A percentile compares a stretch with the other conserved stretches of the same genome.
Evolutionary conservation across 2,797 vertebrate genomes (phyloP).

Genomic region (Peromyscus melanophrys): DNA sequence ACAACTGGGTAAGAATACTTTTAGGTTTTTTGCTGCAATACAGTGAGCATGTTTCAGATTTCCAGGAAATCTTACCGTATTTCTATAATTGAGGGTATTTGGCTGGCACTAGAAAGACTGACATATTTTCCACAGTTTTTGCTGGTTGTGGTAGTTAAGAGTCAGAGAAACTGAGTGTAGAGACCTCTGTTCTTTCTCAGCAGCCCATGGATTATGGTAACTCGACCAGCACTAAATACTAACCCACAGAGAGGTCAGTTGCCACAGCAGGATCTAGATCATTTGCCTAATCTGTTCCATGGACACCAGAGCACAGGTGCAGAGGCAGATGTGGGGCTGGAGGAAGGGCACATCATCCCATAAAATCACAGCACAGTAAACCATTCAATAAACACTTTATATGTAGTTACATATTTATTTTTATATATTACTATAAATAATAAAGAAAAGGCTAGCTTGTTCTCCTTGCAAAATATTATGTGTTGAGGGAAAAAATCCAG

Average conservation of each 20-base stretch:
- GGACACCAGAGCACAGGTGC: accelerated
- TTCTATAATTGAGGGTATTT: not conserved
- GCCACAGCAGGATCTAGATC: not conserved
- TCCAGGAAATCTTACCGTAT: not conserved
- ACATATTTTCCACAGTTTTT: not conserved
- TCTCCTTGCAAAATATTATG: not conserved
- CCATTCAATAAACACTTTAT: not conserved
- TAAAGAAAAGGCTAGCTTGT: not conserved
- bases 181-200: not conserved
- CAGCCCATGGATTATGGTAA: not conserved
- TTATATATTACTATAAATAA: not conserved
- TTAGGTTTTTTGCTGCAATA: not conserved
- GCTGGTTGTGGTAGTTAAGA: not conserved
- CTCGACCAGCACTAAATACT: not conserved
- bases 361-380: not conserved
- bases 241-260: not conserved
- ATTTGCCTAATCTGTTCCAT: not conserved
- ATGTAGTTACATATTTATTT: not conserved
- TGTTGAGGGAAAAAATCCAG: not conserved
- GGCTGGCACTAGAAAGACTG: not conserved
- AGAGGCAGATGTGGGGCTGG: not conserved
- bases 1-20: not conserved
- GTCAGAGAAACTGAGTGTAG: not conserved
- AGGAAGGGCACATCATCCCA: not conserved
- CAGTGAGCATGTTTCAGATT: not conserved